Percentiles rank a stretch among this genome's conserved stretches.
phyloP scores from a whole-genome alignment of 2,888 invertebrate genomes.

The Tillus elongatus region DNA sequence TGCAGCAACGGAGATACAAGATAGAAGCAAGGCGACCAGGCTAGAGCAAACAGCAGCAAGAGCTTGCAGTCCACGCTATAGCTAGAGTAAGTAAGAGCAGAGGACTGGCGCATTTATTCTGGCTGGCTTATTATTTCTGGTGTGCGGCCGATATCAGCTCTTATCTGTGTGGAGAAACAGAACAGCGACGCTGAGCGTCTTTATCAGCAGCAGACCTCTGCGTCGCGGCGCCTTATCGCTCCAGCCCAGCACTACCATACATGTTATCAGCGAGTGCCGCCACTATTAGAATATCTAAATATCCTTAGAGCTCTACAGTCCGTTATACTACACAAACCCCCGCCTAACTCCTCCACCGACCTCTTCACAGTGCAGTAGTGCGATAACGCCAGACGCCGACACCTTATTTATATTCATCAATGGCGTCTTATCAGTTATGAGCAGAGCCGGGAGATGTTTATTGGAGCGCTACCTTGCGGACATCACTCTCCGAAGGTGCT shows the following conservation, averaged over 20 bases:
- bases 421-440: slow-evolving; percentile 41
- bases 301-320: slow-evolving; percentile 38
- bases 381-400: slow-evolving; percentile 36
- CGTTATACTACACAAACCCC: slow-evolving; percentile 28
- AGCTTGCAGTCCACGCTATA: no score
- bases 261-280: slow-evolving; percentile 41
- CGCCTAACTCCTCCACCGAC: slow-evolving; percentile 16
- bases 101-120: slow-evolving; percentile 27
- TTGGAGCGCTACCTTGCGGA: slow-evolving; percentile 23
- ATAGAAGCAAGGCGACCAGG: no score
- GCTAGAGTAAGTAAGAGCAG: slow-evolving; percentile 9
- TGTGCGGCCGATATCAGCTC: slow-evolving; percentile 35
- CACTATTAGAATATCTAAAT: slow-evolving; percentile 45
- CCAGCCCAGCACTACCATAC: slow-evolving; percentile 40
- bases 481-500: not conserved
- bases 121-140: slow-evolving; percentile 36
- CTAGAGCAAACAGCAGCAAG: no score
- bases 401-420: slow-evolving; percentile 45
- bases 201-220: slow-evolving; percentile 40
- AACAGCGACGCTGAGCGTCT: slow-evolving; percentile 40
- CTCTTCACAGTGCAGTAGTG: slow-evolving; percentile 33
- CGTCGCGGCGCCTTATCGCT: slow-evolving; percentile 39
- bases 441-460: slow-evolving; percentile 42
- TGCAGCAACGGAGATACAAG: no score
- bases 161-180: slow-evolving; percentile 35